These are phyloP conservation scores for Esox niger DNA, from an alignment of 2,113 vertebrate genomes.

Conservation along the genomic window DNA sequence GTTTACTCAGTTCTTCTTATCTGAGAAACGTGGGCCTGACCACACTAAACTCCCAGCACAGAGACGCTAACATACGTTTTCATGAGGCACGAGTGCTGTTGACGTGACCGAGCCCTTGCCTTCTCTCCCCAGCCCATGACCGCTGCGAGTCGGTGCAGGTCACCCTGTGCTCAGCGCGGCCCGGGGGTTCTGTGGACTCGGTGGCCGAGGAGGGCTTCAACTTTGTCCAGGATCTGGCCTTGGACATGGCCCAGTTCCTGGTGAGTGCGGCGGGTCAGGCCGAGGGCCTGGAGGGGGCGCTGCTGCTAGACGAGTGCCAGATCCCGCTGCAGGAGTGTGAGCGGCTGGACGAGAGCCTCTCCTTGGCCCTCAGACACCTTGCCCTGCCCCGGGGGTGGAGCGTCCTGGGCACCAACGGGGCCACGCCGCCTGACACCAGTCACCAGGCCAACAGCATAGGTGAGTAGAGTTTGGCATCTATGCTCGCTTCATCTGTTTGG, in stretches of 20 bases:
- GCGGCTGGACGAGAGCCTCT: constrained; percentile 77
- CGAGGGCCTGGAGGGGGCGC: constrained; percentile 77
- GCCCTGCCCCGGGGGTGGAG: constrained; percentile 74
- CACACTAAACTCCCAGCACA: neutral
- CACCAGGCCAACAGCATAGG: constrained; percentile 1
- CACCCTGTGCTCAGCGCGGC: constrained; percentile 77
- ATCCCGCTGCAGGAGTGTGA: constrained; percentile 75
- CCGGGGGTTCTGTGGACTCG: constrained; percentile 71
- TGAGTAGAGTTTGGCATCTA: neutral
- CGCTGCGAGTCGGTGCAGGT: constrained; percentile 86
- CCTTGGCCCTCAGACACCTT: constrained; percentile 80
- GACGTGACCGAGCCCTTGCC: neutral
- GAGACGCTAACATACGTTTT: neutral
- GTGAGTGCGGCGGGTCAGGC: constrained; percentile 73
- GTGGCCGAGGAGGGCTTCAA: constrained; percentile 80
- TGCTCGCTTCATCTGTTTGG: neutral
- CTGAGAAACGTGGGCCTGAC: neutral
- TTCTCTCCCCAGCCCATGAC: constrained; percentile 77
- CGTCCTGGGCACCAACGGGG: constrained; percentile 67
- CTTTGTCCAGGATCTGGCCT: constrained; percentile 83
- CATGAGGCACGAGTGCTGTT: neutral
- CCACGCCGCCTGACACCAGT: neutral
- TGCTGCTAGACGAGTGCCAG: constrained; percentile 76
- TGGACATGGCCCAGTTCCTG: constrained; percentile 81
- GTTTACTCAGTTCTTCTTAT: neutral